Evolutionary conservation across 2,797 vertebrate species (phyloP).

Genomic region (Bovichtus diacanthus): DNA sequence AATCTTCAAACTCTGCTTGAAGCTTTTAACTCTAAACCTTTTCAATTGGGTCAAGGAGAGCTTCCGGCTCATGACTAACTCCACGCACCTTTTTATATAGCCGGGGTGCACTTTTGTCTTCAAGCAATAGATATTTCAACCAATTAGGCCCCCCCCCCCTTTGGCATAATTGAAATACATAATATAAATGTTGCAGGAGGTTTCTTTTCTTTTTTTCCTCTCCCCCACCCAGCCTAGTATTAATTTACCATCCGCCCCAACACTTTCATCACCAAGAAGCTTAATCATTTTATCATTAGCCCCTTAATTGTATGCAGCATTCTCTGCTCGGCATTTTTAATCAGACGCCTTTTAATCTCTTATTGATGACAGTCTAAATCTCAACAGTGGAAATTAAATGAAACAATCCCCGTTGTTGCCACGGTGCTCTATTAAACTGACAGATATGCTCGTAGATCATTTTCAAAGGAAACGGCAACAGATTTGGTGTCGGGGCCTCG

Average conservation of each 20-base stretch:
- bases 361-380: conserved; percentile 76
- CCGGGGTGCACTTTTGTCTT: conserved; percentile 20
- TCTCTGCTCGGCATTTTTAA: conserved; percentile 72
- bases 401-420: conserved; percentile 63
- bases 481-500: conserved; percentile 23
- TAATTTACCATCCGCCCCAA: conserved; percentile 60
- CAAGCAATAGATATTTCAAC: conserved; percentile 51
- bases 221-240: conserved; percentile 44
- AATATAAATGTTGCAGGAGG: conserved; percentile 67
- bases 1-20: not conserved
- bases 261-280: conserved; percentile 71
- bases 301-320: conserved; percentile 72
- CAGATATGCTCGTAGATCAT: conserved; percentile 62
- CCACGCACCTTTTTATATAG: conserved; percentile 5
- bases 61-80: conserved; percentile 35
- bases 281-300: conserved; percentile 80
- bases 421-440: conserved; percentile 58
- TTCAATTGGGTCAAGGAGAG: conserved; percentile 46
- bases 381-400: conserved; percentile 73
- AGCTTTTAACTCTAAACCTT: not conserved
- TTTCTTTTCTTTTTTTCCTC: conserved; percentile 20
- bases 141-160: conserved; percentile 51
- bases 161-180: conserved; percentile 62
- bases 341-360: conserved; percentile 74
- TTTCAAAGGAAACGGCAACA: conserved; percentile 58